Percentiles rank a stretch among this genome's conserved stretches.
phyloP scores from a whole-genome alignment of 2,888 invertebrate genomes.

The Amphipyra berbera region DNA sequence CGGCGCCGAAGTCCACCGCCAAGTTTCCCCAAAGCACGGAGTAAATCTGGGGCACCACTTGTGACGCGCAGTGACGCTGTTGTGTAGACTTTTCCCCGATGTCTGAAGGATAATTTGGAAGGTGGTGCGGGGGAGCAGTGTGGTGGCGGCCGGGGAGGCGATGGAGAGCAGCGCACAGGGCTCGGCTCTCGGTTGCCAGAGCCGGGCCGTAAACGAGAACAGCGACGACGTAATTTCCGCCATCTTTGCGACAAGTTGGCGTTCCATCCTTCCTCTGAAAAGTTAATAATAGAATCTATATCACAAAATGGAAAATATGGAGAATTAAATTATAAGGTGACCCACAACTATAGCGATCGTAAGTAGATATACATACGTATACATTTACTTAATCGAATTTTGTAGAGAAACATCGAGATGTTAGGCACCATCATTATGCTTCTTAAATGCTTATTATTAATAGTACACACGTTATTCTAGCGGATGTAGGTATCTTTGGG shows the following conservation, averaged over 20 bases:
- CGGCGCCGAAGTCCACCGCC: constrained; percentile 92
- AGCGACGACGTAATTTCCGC: constrained; percentile 92
- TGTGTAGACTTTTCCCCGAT: constrained; percentile 87
- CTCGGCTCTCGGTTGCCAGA: constrained; percentile 89
- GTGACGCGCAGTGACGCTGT: constrained; percentile 87
- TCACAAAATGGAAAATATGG: not conserved
- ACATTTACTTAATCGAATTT: too few relatives aligned
- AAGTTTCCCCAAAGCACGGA: constrained; percentile 92
- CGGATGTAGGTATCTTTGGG: constrained; percentile 2
- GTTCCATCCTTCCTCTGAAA: constrained; percentile 93
- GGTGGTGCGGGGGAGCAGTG: constrained; percentile 87
- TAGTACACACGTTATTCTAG: not conserved
- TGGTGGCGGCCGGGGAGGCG: constrained; percentile 86
- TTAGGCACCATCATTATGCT: too few relatives aligned
- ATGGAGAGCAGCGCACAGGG: constrained; percentile 89
- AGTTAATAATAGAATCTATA: constrained; percentile 14
- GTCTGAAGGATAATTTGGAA: constrained; percentile 85
- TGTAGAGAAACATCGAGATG: too few relatives aligned
- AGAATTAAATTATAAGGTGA: too few relatives aligned
- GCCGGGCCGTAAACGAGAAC: constrained; percentile 92
- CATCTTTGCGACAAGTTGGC: constrained; percentile 94
- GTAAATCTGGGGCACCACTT: constrained; percentile 91
- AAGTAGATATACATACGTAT: too few relatives aligned
- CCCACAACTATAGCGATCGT: too few relatives aligned
- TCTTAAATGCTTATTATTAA: not conserved